Percentiles rank a stretch among this genome's conserved stretches.
Evolutionary conservation across 2,113 vertebrate species (phyloP).

Genomic region (Nansenia antarctica): DNA sequence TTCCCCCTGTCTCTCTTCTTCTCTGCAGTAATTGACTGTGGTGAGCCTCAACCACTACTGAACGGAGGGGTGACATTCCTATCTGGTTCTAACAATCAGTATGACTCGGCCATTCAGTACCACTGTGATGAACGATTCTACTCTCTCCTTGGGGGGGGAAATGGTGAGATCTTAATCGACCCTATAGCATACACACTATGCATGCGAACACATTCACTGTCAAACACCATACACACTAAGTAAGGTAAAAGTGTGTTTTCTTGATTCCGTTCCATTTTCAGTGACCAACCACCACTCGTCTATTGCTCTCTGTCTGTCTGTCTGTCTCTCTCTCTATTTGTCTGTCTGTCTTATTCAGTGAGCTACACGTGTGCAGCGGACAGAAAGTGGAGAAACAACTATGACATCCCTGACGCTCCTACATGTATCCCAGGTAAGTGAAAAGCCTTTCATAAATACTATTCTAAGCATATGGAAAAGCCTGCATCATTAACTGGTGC

Average conservation of each 20-base stretch:
- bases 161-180: conserved; percentile 42
- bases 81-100: conserved; percentile 64
- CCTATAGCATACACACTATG: no score
- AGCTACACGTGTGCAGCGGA: conserved; percentile 60
- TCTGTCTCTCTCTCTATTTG: not conserved
- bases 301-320: not conserved
- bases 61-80: conserved; percentile 62
- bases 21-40: conserved; percentile 72
- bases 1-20: conserved; percentile 6
- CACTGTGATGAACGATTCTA: conserved; percentile 72
- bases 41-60: conserved; percentile 54
- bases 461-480: no score
- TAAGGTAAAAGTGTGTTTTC: not conserved
- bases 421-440: conserved; percentile 66
- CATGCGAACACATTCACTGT: not conserved
- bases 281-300: no score
- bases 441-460: no score
- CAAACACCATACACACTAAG: no score
- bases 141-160: conserved; percentile 17
- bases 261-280: no score
- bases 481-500: no score
- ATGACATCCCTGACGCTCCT: conserved; percentile 35
- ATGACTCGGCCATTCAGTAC: conserved; percentile 69
- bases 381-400: conserved; percentile 59
- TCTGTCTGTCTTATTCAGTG: conserved; percentile 34